A percentile compares a stretch with the other conserved stretches of the same genome.
phyloP scores from a whole-genome alignment of 2,113 vertebrate genomes.

The Rattus rattus region DNA sequence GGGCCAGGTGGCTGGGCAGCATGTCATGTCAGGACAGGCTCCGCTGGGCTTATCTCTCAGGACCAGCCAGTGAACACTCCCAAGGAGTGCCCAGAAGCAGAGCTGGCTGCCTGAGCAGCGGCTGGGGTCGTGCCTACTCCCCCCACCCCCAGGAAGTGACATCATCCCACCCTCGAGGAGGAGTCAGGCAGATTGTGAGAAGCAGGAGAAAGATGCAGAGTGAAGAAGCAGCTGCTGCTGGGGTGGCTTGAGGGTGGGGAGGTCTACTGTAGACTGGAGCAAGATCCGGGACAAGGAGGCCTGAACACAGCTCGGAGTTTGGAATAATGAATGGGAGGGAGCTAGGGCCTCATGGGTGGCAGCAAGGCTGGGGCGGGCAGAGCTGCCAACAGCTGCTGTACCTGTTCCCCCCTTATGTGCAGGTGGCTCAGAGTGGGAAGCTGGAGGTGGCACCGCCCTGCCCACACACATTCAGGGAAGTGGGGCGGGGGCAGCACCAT shows the following conservation, averaged over 20 bases:
- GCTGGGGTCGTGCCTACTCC: slow-evolving; percentile 82
- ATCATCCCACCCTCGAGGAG: slow-evolving; percentile 85
- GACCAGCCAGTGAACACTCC: slow-evolving; percentile 22
- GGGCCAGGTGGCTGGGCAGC: neutral
- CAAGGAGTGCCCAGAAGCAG: slow-evolving; percentile 26
- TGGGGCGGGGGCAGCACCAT: neutral
- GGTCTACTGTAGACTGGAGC: neutral
- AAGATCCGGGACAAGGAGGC: neutral
- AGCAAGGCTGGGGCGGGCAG: neutral
- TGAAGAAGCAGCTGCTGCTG: neutral
- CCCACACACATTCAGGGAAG: neutral
- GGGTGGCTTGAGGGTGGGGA: neutral
- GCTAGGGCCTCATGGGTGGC: neutral
- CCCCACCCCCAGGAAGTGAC: slow-evolving; percentile 86
- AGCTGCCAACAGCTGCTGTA: neutral
- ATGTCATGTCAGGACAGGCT: slow-evolving; percentile 20
- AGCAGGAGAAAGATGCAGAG: slow-evolving; percentile 74
- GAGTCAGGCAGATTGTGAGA: slow-evolving; percentile 82
- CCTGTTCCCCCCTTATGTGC: neutral
- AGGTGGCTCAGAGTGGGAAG: neutral
- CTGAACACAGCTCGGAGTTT: neutral
- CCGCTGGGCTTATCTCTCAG: neutral
- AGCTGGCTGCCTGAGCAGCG: slow-evolving; percentile 8
- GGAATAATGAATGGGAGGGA: neutral
- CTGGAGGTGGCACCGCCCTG: neutral